phyloP scores from a whole-genome alignment of 37 sponge, comb jelly and placozoan genomes.

The Haliclona indistincta region DNA sequence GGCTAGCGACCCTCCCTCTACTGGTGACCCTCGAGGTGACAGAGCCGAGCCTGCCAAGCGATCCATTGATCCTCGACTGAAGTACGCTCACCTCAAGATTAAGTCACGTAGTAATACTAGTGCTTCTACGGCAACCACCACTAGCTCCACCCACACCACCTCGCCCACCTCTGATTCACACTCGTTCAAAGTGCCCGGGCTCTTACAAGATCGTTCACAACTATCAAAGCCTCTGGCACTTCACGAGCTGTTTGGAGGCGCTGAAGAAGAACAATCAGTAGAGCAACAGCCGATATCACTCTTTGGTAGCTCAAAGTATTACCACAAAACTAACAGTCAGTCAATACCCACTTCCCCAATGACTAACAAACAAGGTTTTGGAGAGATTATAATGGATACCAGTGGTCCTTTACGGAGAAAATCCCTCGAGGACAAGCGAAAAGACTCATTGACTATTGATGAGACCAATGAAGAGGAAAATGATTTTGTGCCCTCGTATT shows the following conservation, averaged over 20 bases:
- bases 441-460: not conserved
- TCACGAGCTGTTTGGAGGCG: conserved; percentile 48
- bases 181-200: conserved; percentile 31
- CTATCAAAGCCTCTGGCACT: conserved; percentile 63
- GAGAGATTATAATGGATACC: conserved; percentile 31
- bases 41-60: not conserved
- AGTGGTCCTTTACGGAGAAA: not conserved
- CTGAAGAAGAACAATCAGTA: no score
- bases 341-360: not conserved
- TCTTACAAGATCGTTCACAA: conserved; percentile 34
- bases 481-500: conserved; percentile 48
- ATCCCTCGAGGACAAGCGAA: not conserved
- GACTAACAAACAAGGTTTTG: conserved; percentile 16
- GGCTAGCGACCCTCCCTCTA: not conserved
- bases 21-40: not conserved
- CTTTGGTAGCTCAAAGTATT: no score
- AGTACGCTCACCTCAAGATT: conserved; percentile 62
- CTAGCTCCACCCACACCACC: not conserved
- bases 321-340: not conserved
- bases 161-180: not conserved
- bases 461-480: not conserved
- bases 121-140: no score
- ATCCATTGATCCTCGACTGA: conserved; percentile 37
- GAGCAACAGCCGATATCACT: not conserved
- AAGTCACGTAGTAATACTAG: conserved; percentile 51